Conservation (phyloP, 2,113 vertebrate species). For the Alethe castanea region DNA sequence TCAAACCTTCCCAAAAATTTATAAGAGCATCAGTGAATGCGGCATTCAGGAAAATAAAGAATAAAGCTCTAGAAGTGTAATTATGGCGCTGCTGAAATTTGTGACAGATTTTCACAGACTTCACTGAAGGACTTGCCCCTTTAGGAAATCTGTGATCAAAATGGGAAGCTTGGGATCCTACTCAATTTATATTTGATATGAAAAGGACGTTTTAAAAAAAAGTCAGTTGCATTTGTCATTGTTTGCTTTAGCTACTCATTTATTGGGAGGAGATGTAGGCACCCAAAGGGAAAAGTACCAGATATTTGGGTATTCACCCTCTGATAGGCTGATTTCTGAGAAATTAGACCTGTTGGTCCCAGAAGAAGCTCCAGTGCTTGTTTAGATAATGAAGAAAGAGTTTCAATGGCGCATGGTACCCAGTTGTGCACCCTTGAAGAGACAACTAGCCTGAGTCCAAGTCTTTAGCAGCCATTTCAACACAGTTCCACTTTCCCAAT, state of each 20-base stretch:
- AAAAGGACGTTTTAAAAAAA: neutral
- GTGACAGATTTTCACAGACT: neutral
- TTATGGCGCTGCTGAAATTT: neutral
- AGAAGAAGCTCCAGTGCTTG: neutral
- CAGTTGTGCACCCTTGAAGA: neutral
- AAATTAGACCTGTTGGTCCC: fast-evolving
- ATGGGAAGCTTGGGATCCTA: neutral
- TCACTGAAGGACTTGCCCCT: neutral
- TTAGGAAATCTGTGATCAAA: neutral
- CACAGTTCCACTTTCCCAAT: neutral
- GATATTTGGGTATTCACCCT: neutral
- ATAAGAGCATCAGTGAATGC: neutral
- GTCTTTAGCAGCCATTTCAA: neutral
- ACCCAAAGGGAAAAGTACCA: neutral
- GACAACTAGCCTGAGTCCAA: neutral
- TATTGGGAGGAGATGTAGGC: neutral
- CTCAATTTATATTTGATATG: neutral
- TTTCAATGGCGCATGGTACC: neutral
- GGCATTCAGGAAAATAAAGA: slow-evolving; percentile 20
- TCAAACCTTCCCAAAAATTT: neutral
- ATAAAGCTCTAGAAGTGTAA: neutral
- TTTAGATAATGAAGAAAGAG: neutral
- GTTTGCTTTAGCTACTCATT: neutral
- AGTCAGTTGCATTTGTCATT: neutral
- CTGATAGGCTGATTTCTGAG: neutral